phyloP scores from a whole-genome alignment of 2,113 vertebrate species.

The Triplophysa siluroides region DNA sequence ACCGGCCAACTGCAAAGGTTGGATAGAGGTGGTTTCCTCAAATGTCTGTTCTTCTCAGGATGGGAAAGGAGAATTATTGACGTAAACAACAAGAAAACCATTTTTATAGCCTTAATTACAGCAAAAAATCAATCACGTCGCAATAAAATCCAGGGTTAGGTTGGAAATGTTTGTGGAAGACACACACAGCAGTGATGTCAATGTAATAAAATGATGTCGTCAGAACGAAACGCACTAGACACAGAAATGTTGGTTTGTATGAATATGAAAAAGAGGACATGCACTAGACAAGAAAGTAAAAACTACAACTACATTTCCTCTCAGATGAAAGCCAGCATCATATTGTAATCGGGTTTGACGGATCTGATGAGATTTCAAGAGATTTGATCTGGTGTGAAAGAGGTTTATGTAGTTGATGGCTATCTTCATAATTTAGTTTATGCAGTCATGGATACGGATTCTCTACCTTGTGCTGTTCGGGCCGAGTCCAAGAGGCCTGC shows the following conservation, averaged over 20 bases:
- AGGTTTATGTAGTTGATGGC: neutral
- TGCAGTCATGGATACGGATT: slow-evolving; percentile 62
- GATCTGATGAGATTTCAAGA: slow-evolving; percentile 25
- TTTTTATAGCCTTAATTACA: neutral
- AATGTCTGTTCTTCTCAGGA: slow-evolving; percentile 31
- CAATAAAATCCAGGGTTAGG: neutral
- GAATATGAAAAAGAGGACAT: slow-evolving; percentile 21
- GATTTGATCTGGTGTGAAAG: neutral
- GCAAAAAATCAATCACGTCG: neutral
- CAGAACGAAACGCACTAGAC: neutral
- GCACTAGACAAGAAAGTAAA: slow-evolving; percentile 6
- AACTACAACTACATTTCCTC: slow-evolving; percentile 10
- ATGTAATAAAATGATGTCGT: neutral
- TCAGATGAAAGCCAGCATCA: neutral
- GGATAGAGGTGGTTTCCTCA: slow-evolving; percentile 43
- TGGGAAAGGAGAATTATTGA: neutral
- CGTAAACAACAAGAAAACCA: neutral
- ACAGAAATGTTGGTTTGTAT: neutral
- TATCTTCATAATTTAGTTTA: slow-evolving; percentile 15
- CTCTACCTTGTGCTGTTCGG: slow-evolving; percentile 98
- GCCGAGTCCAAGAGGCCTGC: slow-evolving; percentile 99
- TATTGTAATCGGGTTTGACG: neutral
- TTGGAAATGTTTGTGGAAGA: neutral
- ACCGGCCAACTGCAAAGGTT: slow-evolving; percentile 35
- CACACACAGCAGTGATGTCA: neutral